A percentile compares a stretch with the other conserved stretches of the same genome.
Conservation (phyloP, 1,140 invertebrate genomes). For the Chelonus insularis region DNA sequence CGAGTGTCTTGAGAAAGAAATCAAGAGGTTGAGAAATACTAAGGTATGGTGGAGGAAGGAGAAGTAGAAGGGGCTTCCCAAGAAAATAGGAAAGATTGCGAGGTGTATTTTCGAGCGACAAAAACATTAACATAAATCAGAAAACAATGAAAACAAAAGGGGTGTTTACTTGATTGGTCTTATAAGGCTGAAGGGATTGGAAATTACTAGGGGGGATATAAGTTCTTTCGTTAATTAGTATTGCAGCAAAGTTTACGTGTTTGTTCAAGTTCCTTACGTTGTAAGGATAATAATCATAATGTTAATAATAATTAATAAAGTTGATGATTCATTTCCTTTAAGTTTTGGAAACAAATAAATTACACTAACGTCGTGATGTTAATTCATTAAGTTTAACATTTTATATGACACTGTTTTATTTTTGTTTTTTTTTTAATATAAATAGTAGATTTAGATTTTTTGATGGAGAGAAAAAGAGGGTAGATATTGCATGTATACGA, state of each 20-base stretch:
- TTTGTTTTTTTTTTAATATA: too few species aligned
- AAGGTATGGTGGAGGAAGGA: background rate
- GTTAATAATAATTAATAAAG: too few species aligned
- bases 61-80: too few species aligned
- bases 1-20: constrained; percentile 34
- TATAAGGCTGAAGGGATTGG: background rate
- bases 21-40: background rate
- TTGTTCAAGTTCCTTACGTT: background rate
- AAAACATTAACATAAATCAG: constrained; percentile 62
- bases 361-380: too few species aligned
- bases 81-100: constrained; percentile 17
- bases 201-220: constrained; percentile 16
- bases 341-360: too few species aligned
- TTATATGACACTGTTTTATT: too few species aligned
- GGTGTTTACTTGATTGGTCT: constrained; percentile 57
- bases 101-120: constrained; percentile 53
- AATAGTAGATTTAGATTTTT: too few species aligned
- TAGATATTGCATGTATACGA: constrained; percentile 7
- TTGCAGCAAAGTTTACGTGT: constrained; percentile 19
- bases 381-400: too few species aligned
- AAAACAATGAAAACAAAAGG: constrained; percentile 31
- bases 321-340: too few species aligned
- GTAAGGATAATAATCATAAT: too few species aligned
- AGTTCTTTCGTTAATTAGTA: constrained; percentile 24
- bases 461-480: background rate